Conservation (phyloP, 2,888 invertebrate genomes). For the Hemicrepidius hirtus region DNA sequence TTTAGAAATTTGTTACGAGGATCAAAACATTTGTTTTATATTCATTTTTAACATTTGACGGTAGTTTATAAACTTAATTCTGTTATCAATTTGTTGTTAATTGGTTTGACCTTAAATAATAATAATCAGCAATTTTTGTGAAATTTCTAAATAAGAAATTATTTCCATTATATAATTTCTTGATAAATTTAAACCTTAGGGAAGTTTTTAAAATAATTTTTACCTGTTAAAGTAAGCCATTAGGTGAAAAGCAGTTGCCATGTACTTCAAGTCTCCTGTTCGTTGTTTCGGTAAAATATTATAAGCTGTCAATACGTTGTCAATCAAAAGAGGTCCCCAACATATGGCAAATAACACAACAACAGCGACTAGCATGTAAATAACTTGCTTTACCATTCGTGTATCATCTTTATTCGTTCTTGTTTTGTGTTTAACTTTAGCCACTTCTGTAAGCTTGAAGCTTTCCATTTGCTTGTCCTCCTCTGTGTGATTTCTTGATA, state of each 20-base stretch:
- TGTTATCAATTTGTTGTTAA: neutral
- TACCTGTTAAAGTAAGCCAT: slow-evolving; percentile 82
- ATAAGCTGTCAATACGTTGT: slow-evolving; percentile 80
- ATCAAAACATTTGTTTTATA: neutral
- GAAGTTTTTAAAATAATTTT: slow-evolving; percentile 6
- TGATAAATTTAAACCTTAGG: neutral
- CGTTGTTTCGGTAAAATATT: slow-evolving; percentile 73
- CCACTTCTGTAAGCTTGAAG: slow-evolving; percentile 52
- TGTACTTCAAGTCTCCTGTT: slow-evolving; percentile 75
- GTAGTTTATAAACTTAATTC: neutral
- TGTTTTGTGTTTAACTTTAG: slow-evolving; percentile 33
- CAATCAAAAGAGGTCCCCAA: slow-evolving; percentile 80
- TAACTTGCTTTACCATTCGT: slow-evolving; percentile 75
- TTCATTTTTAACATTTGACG: neutral
- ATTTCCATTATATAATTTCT: neutral
- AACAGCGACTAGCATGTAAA: slow-evolving; percentile 83
- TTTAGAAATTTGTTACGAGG: no score
- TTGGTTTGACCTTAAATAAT: slow-evolving; percentile 1
- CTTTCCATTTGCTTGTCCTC: slow-evolving; percentile 52
- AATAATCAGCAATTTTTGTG: neutral
- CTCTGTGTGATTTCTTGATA: slow-evolving; percentile 51
- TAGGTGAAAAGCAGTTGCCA: slow-evolving; percentile 78
- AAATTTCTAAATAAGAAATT: neutral
- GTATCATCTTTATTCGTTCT: slow-evolving; percentile 61
- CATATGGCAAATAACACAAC: slow-evolving; percentile 81